A percentile compares a stretch with the other conserved stretches of the same genome.
Conservation (phyloP, 2,888 invertebrate genomes). For the Coronaproctus castanopsis region DNA sequence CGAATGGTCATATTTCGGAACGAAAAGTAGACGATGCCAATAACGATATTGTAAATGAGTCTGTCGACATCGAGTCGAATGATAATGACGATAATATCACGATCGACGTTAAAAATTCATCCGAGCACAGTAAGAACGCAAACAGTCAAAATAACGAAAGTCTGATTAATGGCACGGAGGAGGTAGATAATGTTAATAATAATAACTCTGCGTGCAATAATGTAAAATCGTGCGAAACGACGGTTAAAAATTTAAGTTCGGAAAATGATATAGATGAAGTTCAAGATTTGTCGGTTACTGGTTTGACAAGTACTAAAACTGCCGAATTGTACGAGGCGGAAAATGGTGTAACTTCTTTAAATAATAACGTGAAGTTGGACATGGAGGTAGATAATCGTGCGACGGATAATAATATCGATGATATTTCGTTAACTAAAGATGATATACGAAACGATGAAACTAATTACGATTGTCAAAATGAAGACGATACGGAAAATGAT, state of each 20-base stretch:
- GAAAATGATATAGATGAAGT: not conserved
- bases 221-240: not conserved
- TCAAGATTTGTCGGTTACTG: not conserved
- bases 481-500: not conserved
- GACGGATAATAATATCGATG: constrained; percentile 2
- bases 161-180: not conserved
- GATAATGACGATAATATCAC: not conserved
- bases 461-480: constrained; percentile 21
- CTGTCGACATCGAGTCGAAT: not conserved
- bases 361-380: not conserved
- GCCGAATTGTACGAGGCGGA: not conserved
- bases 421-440: constrained; percentile 11
- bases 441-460: constrained; percentile 16
- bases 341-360: not conserved
- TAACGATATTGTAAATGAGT: not conserved
- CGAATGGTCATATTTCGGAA: not conserved
- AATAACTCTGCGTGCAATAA: not conserved
- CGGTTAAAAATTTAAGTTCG: not conserved
- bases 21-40: not conserved
- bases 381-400: not conserved
- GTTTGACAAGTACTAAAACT: not conserved
- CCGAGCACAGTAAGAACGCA: not conserved
- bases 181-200: not conserved
- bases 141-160: not conserved
- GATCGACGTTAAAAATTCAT: not conserved